Evolutionary conservation across 2,888 invertebrate species (phyloP).

Genomic region (Acrocyrtus sp.): DNA sequence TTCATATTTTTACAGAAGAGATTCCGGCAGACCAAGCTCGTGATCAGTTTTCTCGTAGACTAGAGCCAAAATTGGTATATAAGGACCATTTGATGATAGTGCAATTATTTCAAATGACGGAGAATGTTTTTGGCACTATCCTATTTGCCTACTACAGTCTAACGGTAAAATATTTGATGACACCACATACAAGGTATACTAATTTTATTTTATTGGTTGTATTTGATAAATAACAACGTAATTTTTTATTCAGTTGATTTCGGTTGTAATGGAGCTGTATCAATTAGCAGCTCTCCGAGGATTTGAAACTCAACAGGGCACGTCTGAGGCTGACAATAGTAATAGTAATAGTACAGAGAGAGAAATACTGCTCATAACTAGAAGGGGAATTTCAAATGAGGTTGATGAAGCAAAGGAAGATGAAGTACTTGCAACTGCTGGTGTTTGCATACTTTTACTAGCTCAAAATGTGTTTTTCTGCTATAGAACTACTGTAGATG

Average conservation of each 20-base stretch:
- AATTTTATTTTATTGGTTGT: background rate
- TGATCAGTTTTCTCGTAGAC: slow-evolving; percentile 45
- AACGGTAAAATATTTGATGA: slow-evolving; percentile 43
- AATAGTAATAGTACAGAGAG: background rate
- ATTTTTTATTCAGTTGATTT: slow-evolving; percentile 38
- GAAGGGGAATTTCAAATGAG: background rate
- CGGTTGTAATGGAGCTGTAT: slow-evolving; percentile 56
- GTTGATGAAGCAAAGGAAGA: slow-evolving; percentile 13
- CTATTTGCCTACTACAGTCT: slow-evolving; percentile 53
- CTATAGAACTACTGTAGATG: slow-evolving; percentile 52
- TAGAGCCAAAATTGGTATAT: slow-evolving; percentile 43
- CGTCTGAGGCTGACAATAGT: background rate
- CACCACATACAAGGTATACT: no score
- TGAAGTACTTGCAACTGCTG: slow-evolving; percentile 24
- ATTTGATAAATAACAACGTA: background rate
- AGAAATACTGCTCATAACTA: background rate
- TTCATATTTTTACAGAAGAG: slow-evolving; percentile 1
- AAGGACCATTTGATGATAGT: slow-evolving; percentile 60
- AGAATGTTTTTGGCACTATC: slow-evolving; percentile 49
- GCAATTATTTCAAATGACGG: slow-evolving; percentile 59
- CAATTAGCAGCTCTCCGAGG: slow-evolving; percentile 44
- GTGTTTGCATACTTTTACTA: slow-evolving; percentile 34
- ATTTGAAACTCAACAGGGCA: slow-evolving; percentile 8
- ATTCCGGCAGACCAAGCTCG: background rate
- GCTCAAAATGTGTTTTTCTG: slow-evolving; percentile 50